These are phyloP conservation scores for Hypocryptadius cinnamomeus DNA, from an alignment of 2,113 vertebrate species.

Conservation along the genomic window DNA sequence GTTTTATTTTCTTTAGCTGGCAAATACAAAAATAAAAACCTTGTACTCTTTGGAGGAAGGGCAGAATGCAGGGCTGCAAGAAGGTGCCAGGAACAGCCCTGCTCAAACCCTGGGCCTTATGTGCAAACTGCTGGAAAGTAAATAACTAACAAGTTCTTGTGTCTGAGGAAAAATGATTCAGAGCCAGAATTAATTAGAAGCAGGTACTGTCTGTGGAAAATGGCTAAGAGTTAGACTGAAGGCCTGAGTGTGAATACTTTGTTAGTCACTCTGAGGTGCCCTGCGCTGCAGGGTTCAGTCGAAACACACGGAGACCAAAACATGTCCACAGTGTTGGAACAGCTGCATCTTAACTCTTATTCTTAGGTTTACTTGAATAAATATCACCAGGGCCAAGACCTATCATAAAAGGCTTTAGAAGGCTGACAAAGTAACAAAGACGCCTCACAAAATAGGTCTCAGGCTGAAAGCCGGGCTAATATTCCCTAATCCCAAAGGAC, in stretches of 20 bases:
- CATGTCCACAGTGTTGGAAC: constrained; percentile 56
- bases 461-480: constrained; percentile 45
- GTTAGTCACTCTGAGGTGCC: neutral
- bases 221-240: neutral
- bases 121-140: neutral
- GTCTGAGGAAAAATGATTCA: neutral
- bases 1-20: neutral
- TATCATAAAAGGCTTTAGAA: constrained; percentile 65
- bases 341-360: constrained; percentile 57
- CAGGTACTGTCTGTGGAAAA: constrained; percentile 13
- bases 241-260: neutral
- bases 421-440: constrained; percentile 66
- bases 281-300: neutral
- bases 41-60: neutral
- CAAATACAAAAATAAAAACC: neutral
- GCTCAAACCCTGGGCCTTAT: neutral
- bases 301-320: neutral
- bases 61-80: neutral
- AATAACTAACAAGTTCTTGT: neutral
- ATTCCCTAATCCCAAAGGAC: constrained; percentile 61
- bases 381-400: constrained; percentile 48
- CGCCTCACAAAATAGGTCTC: constrained; percentile 44
- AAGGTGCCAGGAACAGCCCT: neutral
- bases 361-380: constrained; percentile 60
- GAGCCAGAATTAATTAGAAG: neutral